Percentiles rank a stretch among this genome's conserved stretches.
phyloP scores from a whole-genome alignment of 2,113 vertebrate genomes.

The zebrafish (Danio rerio) region DNA sequence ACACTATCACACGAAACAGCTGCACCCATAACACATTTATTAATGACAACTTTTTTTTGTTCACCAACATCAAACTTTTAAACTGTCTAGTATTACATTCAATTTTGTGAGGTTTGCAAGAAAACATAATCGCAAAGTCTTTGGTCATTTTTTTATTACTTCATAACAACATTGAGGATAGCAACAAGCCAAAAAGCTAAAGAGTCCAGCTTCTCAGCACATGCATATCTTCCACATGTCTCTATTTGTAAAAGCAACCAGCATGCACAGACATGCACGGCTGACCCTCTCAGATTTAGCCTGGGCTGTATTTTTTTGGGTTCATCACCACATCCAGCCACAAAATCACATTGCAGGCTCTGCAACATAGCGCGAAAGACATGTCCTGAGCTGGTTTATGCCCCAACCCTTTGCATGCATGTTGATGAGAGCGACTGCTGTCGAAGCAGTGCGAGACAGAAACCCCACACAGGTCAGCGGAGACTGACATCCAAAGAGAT shows the following conservation, averaged over 20 bases:
- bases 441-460: neutral
- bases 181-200: neutral
- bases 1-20: too few relatives aligned
- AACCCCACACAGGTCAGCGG: constrained; percentile 32
- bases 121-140: neutral
- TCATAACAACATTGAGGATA: neutral
- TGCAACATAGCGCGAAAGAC: constrained; percentile 4
- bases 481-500: constrained; percentile 48
- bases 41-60: too few relatives aligned
- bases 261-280: constrained; percentile 9
- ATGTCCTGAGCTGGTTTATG: constrained; percentile 23
- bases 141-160: neutral
- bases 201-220: constrained; percentile 3
- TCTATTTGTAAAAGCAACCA: neutral
- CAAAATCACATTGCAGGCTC: constrained; percentile 25
- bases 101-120: neutral
- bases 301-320: constrained; percentile 23
- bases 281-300: constrained; percentile 26
- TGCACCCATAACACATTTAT: too few relatives aligned
- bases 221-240: neutral
- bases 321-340: neutral
- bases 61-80: too few relatives aligned
- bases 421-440: constrained; percentile 20
- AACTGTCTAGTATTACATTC: too few relatives aligned
- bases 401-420: constrained; percentile 22